A percentile compares a stretch with the other conserved stretches of the same genome.
Conservation (phyloP, 2,797 vertebrate species). For the Cryptoblepharus egeriae region DNA sequence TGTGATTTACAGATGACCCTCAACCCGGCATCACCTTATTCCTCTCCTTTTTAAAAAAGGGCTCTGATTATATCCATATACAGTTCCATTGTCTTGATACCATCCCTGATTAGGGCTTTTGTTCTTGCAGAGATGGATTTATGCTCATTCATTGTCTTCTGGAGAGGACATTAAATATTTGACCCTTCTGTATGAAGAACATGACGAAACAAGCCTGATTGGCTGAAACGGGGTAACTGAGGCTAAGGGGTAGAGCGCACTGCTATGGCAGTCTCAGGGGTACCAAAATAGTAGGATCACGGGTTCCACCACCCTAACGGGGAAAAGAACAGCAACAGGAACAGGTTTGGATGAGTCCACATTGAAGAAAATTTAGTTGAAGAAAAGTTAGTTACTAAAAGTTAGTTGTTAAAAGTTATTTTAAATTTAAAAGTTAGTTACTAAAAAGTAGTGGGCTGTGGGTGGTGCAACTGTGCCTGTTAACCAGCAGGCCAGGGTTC, state of each 20-base stretch:
- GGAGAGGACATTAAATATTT: not conserved
- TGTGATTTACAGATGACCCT: not conserved
- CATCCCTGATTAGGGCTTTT: not conserved
- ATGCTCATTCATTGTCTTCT: not conserved
- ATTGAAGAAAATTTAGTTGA: slow-evolving; percentile 21
- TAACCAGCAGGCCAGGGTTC: too few relatives aligned
- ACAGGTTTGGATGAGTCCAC: slow-evolving; percentile 22
- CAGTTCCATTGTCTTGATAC: slow-evolving; percentile 11
- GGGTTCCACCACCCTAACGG: not conserved
- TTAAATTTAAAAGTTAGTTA: not conserved
- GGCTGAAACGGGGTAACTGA: accelerated
- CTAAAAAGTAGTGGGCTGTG: too few relatives aligned
- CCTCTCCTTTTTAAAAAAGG: not conserved
- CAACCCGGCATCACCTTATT: not conserved
- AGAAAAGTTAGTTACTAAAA: too few relatives aligned
- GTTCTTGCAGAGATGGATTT: not conserved
- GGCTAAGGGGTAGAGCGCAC: slow-evolving; percentile 12
- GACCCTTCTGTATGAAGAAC: not conserved
- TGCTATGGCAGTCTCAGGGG: not conserved
- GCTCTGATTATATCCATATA: slow-evolving; percentile 26
- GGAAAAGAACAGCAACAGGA: not conserved
- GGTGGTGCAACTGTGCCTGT: too few relatives aligned
- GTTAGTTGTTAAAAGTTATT: too few relatives aligned
- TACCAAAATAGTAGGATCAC: not conserved
- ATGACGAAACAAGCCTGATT: not conserved